Evolutionary conservation across 1,140 invertebrate species (phyloP).

Genomic region (Berghia stephanieae): DNA sequence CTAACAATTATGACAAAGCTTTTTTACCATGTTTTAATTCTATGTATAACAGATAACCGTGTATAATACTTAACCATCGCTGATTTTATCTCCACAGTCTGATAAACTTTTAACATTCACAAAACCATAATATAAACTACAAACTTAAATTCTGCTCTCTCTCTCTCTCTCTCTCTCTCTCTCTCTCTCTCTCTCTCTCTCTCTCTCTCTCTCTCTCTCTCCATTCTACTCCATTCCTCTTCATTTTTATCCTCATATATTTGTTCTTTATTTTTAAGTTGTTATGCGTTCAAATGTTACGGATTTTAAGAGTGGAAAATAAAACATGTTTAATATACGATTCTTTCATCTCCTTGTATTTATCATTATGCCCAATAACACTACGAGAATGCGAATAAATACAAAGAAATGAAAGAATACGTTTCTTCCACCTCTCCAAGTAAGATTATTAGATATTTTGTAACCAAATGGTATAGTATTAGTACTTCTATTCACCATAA

Average conservation of each 20-base stretch:
- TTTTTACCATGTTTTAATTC: conserved; percentile 21
- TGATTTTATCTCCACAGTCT: not conserved
- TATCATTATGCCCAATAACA: no score
- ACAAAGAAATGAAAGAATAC: no score
- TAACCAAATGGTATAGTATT: no score
- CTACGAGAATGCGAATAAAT: no score
- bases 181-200: not conserved
- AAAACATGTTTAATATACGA: no score
- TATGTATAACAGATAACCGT: conserved; percentile 25
- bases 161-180: not conserved
- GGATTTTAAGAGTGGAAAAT: no score
- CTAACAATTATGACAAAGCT: not conserved
- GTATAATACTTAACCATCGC: not conserved
- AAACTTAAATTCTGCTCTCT: not conserved
- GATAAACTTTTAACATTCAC: not conserved
- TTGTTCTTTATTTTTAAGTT: not conserved
- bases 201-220: not conserved
- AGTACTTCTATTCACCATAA: no score
- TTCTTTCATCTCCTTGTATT: no score
- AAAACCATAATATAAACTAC: not conserved
- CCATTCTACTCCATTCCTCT: not conserved
- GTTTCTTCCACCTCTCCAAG: no score
- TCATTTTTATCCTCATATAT: not conserved
- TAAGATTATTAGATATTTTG: no score
- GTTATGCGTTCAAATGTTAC: not conserved